phyloP scores from a whole-genome alignment of 2,888 invertebrate species.

The Volucella inflata region DNA sequence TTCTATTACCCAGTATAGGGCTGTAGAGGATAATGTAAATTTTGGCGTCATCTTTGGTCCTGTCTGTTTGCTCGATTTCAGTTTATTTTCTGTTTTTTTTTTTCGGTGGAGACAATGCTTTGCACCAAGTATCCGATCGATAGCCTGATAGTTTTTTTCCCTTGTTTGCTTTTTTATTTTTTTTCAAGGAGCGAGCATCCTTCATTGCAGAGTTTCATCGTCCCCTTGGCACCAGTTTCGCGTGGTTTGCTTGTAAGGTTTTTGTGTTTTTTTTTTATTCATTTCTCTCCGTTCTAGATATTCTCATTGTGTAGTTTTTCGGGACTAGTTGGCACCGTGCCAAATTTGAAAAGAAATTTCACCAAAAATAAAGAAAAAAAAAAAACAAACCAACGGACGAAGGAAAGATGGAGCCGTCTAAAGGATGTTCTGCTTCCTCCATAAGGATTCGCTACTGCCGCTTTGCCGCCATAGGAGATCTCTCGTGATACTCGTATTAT shows the following conservation, averaged over 20 bases:
- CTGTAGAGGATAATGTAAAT: slow-evolving; percentile 65
- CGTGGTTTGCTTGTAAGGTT: slow-evolving; percentile 1
- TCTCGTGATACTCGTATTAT: slow-evolving; percentile 50
- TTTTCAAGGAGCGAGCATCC: slow-evolving; percentile 47
- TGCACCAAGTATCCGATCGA: slow-evolving; percentile 60
- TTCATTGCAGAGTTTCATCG: slow-evolving; percentile 65
- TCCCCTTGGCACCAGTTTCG: slow-evolving; percentile 72
- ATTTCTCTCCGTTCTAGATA: slow-evolving; percentile 25
- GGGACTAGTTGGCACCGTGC: slow-evolving; percentile 71
- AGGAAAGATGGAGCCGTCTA: slow-evolving; percentile 33
- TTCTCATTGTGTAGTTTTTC: slow-evolving; percentile 50
- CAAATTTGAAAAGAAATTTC: slow-evolving; percentile 53
- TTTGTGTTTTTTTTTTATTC: slow-evolving; percentile 30
- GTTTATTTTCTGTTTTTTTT: slow-evolving; percentile 9
- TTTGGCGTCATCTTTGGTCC: slow-evolving; percentile 55
- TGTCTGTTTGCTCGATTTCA: neutral
- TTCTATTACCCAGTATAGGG: slow-evolving; percentile 53
- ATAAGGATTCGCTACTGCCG: slow-evolving; percentile 59
- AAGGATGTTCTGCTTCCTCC: slow-evolving; percentile 60
- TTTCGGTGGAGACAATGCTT: slow-evolving; percentile 40
- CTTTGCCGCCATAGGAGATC: slow-evolving; percentile 41
- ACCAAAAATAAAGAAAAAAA: slow-evolving; percentile 27
- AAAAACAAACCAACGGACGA: slow-evolving; percentile 43
- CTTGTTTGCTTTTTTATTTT: neutral
- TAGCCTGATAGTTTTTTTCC: slow-evolving; percentile 65